Evolutionary conservation across 1,140 invertebrate genomes (phyloP), one percentile per base, ranked within the genome.

Genomic region (Calliphora vicina): DNA sequence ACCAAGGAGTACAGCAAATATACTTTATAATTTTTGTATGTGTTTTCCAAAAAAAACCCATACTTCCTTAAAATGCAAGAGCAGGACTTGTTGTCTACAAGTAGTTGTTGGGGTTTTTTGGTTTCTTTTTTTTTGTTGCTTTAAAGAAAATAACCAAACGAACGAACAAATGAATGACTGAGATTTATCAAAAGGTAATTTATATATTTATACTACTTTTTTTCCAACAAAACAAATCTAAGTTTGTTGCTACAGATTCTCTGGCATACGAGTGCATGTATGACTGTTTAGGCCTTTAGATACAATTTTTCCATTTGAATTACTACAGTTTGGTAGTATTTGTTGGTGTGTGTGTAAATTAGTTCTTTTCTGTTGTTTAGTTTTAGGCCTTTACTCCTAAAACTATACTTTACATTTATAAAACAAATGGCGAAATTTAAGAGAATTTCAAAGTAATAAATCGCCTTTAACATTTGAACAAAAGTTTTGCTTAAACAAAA

Each of bases 101-200:
- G 35, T n/a, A n/a, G n/a, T 35, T 35, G 35, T 35, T 35, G 35
- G 35, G 35, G n/a, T n/a, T n/a, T n/a, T 17, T 73, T 27, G 20
- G 13, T 73, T 2, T 27, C 17, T 27, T 50, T 17, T 50, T 50
- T 0, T 50, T 1, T 15, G 45, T 25, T 23, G 20, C n/a, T 25
- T 20, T 1, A 67, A 67, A 67, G 42, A 43, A 78, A 81, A 27
- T 27, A 81, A 61, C 27, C n/a, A 25, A 42, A 43, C 57, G 27
- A 74, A 82, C 29, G 25, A 42, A 43, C 57, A 57, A 74, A 82
- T 82, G 71, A 82, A 85, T 84, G 84, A 86, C 87, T 87, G 86
- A 88, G 87, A 88, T 88, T 88, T 88, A 88, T 88, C 87, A 88
- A 88, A 88, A 88, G 87, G 87, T 88, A 88, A 88, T 88, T 88